Base-by-base conservation (phyloP, 2,113 vertebrate species). In the Myocastor coypus region DNA sequence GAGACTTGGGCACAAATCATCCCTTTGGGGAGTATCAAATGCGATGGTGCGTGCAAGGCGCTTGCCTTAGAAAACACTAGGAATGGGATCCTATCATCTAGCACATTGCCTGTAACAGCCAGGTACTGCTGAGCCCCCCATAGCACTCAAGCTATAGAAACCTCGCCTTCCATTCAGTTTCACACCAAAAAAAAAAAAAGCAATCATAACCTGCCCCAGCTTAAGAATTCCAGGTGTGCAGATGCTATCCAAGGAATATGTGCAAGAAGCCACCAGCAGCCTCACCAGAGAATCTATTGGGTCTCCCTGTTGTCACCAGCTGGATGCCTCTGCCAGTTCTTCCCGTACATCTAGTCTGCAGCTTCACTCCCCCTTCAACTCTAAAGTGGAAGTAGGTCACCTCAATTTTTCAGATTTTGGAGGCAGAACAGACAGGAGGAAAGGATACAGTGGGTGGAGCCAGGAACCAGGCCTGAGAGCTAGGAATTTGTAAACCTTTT, bases 351-450 rank as follows among this genome's bases (percentile, higher is more conserved):
- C 63, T 34, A 80, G 80, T 32, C 75, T 52, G 32, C 80, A 91
- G 93, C 59, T 24, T 64, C 86, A 34, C 9, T 2, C 63, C 50
- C 55, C 75, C 83, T 91, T 81, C 82, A 28, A 73, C 66, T 87
- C 16, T 5, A 66, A 68, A 92, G 50, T 0, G 10, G 94, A 96
- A 97, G 89, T 94, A 95, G 91, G 96, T 95, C 96, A 91, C 77
- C 71, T 92, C 14, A 1, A 46, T 68, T 90, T 55, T 96, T 94
- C 77, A 83, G 63, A 69, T 83, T 92, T 93, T 78, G 92, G 52
- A 95, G 30, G 57, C 84, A 85, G 66, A 37, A 14, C 26, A 63
- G 78, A 75, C 34, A 42, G 32, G 42, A 90, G 46, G 17, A 94
- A 92, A 26, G 13, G 59, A n/a, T 61, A 32, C 17, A 73, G 59